These are phyloP conservation scores for Epinotia ramella DNA, from an alignment of 2,888 invertebrate species.

Conservation along the genomic window DNA sequence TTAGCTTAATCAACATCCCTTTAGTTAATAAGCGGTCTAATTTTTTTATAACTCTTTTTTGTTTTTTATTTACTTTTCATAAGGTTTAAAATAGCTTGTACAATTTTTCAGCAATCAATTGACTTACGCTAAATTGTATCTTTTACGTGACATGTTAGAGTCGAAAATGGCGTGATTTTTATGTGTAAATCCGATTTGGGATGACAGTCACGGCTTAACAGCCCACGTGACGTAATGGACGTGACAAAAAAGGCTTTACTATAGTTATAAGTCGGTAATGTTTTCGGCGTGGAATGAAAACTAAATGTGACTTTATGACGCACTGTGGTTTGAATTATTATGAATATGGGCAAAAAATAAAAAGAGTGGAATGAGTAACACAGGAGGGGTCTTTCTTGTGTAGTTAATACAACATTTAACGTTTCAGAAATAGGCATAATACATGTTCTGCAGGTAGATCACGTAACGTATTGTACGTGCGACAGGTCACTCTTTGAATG, in stretches of 20 bases:
- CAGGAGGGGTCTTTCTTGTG: no score
- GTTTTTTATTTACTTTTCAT: background rate
- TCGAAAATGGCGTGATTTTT: conserved; percentile 2
- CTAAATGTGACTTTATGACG: background rate
- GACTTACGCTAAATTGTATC: background rate
- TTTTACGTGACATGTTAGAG: background rate
- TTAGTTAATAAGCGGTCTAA: background rate
- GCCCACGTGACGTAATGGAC: conserved; percentile 45
- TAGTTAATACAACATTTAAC: no score
- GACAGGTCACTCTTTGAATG: no score
- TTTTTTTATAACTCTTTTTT: background rate
- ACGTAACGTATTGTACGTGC: no score
- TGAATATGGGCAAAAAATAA: background rate
- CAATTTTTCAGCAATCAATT: background rate
- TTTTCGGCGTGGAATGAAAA: conserved; percentile 21
- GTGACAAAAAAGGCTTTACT: conserved; percentile 45
- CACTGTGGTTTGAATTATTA: background rate
- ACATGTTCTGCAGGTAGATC: no score
- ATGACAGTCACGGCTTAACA: conserved; percentile 46
- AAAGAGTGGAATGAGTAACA: no score
- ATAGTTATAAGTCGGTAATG: conserved; percentile 30
- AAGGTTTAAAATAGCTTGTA: background rate
- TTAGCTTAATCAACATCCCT: background rate
- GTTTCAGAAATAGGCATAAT: no score
- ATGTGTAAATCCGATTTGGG: conserved; percentile 6